These are phyloP conservation scores for Synanthedon andrenaeformis DNA, from an alignment of 2,888 invertebrate species.

Conservation along the genomic window DNA sequence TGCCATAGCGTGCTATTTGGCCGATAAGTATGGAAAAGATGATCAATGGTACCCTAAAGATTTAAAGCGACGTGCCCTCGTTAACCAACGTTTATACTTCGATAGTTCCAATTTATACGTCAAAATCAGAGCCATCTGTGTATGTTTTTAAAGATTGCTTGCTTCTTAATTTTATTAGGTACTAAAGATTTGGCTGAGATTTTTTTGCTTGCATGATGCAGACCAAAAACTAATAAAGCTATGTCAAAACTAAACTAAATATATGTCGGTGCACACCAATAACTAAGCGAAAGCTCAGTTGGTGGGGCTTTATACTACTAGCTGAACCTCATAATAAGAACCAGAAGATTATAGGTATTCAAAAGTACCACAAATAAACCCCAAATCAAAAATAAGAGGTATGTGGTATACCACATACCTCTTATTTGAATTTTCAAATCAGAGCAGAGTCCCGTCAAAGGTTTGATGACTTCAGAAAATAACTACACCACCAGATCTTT, in stretches of 20 bases:
- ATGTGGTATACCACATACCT: no score
- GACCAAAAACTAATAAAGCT: neutral
- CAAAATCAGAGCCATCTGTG: conserved; percentile 73
- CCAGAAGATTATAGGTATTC: no score
- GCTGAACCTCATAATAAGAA: no score
- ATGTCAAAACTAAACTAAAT: neutral
- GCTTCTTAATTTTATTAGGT: neutral
- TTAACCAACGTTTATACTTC: conserved; percentile 74
- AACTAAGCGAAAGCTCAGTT: no score
- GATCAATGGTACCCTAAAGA: conserved; percentile 73
- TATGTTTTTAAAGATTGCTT: conserved; percentile 30
- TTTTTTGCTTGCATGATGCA: neutral
- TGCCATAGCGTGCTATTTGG: conserved; percentile 74
- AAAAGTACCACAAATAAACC: no score
- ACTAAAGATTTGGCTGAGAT: neutral
- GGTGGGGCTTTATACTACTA: no score
- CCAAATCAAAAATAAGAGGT: no score
- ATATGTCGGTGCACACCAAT: neutral
- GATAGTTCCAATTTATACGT: conserved; percentile 73
- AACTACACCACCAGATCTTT: no score
- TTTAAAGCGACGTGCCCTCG: conserved; percentile 62
- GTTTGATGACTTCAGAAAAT: no score
- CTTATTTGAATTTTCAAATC: no score
- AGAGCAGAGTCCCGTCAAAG: no score
- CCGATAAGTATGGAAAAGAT: conserved; percentile 71